Base-by-base conservation (phyloP, 2,797 vertebrate species). In the Alexandromys oeconomus region DNA sequence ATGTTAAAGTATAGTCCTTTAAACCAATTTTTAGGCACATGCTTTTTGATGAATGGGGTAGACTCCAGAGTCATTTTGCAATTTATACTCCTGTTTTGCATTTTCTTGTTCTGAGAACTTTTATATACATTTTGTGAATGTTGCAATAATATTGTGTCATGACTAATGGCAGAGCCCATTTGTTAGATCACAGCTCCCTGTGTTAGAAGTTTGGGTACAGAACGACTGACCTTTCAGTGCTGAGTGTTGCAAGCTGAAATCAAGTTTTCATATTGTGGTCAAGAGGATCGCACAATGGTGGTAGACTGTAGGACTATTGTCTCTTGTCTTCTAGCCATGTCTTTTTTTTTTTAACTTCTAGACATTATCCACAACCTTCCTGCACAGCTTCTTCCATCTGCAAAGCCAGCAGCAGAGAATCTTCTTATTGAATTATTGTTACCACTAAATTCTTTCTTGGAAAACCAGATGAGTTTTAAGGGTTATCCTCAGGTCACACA, bases 211-310 rank as follows among this genome's bases (percentile, higher is more conserved):
- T 71, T 94, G 21, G 31, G 14, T 74, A 12, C 15, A 46, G 1
- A 61, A 2, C 13, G 27, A 77, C 4, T 89, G 2, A 46, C 17
- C 27, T 57, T 6, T 61, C 14, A 67, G 23, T 0, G 34, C 1
- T 27, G 15, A 5, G 9, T 67, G 63, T 87, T 34, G n/a, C 37
- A 81, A 84, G 27, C 11, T 76, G 6, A 84, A 84, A 57, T n/a
- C 73, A 95, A 48, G 40, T 2, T 84, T 74, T 74, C 80, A 79
- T 15, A 1, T 1, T 23, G n/a, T 54, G 19, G 31, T 61, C 12
- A 43, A 71, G n/a, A 43, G 34, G 27, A 21, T 86, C 2, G 8
- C 0, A 0, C 2, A 27, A 8, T 9, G 27, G 21, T 17, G 13
- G 1, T n/a, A 92, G 29, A 71, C 1, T 61, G 0, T 29, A 17